These are phyloP conservation scores for Chunga burmeisteri DNA, from an alignment of 2,113 vertebrate species.

Conservation along the genomic window DNA sequence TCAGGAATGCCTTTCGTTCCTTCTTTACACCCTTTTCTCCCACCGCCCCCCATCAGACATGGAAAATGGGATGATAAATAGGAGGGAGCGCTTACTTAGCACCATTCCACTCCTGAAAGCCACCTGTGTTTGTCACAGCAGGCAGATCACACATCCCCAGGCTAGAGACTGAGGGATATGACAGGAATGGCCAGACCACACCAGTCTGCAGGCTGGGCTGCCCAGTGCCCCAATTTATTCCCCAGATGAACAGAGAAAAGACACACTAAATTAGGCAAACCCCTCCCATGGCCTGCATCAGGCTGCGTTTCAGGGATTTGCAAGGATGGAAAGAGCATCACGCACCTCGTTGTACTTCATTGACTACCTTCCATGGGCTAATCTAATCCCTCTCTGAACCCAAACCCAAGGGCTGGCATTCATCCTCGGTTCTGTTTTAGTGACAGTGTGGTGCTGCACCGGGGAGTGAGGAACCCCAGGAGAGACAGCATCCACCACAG, in stretches of 20 bases:
- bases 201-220: neutral
- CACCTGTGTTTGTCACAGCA: neutral
- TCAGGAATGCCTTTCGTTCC: neutral
- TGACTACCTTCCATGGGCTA: neutral
- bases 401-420: neutral
- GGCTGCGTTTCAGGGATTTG: neutral
- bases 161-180: neutral
- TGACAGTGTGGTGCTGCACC: too few species aligned
- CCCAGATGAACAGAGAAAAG: neutral
- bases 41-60: neutral
- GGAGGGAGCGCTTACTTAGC: neutral
- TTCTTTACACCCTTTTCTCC: neutral
- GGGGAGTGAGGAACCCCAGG: neutral
- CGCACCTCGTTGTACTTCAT: neutral
- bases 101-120: neutral
- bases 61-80: conserved; percentile 12
- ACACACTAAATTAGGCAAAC: neutral
- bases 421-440: neutral
- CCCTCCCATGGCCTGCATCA: neutral
- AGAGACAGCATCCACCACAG: too few species aligned
- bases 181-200: neutral
- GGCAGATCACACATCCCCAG: neutral
- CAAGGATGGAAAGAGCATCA: neutral
- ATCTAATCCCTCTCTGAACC: neutral
- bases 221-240: neutral